Evolutionary conservation across 92 coral and sea anemone species (phyloP), one percentile per base, ranked within the genome.

Genomic region (Parazoanthus darwini): DNA sequence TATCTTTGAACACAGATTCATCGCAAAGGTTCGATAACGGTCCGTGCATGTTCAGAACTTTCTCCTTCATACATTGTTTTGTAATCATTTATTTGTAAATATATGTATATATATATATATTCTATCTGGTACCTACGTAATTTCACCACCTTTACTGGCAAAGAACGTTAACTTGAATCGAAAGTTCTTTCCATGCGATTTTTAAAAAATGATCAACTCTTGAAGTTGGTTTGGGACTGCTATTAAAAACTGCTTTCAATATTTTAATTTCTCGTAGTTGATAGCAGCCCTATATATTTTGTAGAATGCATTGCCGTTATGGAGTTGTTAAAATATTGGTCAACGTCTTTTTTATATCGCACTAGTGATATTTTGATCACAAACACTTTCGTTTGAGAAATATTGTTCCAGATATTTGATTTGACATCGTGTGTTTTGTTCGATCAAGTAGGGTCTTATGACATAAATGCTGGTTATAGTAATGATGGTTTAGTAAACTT

Each of bases 381-480:
- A 37, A 44, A 71, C 15, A 82, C 58, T 68, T 82, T 82, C 77
- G n/a, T 3, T 70, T n/a, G 59, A 43, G 15, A 82, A 67, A 82
- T 82, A 82, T 68, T 82, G 86, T 66, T 79, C 63, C 23, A 66
- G 58, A 42, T 82, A 82, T 82, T 66, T 82, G 86, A 82, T 67
- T 82, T 82, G 86, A 59, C 72, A 66, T 82, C 76, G 35, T 36
- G 7, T 82, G 74, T 66, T 81, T 67, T 42, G 59, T 82, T 82
- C 86, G n/a, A 68, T 82, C 59, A 44, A 82, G 86, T 43, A 16
- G 63, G 15, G 58, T n/a, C 59, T 44, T 15, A 15, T 76, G 46
- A 76, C 79, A 39, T 6, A 39, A 76, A 25, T 13, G 26, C 42
- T 68, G 42, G 37, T 68, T 70, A 29, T 82, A 36, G 39, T 44